Base-by-base conservation (phyloP, 2,113 vertebrate genomes). In the Chelonoidis abingdonii region DNA sequence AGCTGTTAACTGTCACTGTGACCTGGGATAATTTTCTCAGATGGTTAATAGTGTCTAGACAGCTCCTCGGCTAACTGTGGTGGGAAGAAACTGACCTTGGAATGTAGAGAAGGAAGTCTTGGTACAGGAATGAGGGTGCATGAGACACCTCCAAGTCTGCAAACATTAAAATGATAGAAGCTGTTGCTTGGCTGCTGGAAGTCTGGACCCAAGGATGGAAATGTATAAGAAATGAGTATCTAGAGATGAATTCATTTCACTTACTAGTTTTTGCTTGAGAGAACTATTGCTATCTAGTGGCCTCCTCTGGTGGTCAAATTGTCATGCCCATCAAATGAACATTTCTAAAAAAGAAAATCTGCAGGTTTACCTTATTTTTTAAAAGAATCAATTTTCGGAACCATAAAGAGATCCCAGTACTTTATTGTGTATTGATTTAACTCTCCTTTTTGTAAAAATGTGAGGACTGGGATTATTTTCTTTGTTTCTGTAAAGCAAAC, bases 141-240 rank as follows among this genome's bases (percentile, higher is more conserved):
- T 79, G 4, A 65, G n/a, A 35, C 31, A 38, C 2, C 21, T 47
- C 59, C 38, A 4, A 62, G 6, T 21, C 2, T 65, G 13, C 24
- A 10, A 80, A 29, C 38, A 50, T 57, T 31, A 11, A 89, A 41
- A 75, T 50, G 56, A 2, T 4, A 11, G 47, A n/a, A 69, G 81
- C 27, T 95, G 81, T 75, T 91, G 53, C 86, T 82, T 91, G 65
- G 81, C 80, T 93, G 75, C 88, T 93, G 69, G n/a, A 91, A 91
- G 80, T 27, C 91, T 19, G 86, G 59, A 84, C 27, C 69, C 52
- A 49, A 54, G 80, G 84, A 35, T 57, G 93, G 75, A 47, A 59
- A 87, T 50, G 47, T 79, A 80, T 80, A 88, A 3, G 41, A 84
- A 38, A 56, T 10, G 83, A 27, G 50, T 29, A 83, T 80, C 88